Conservation (phyloP, 2,113 vertebrate species). For the Accipiter virgatus region DNA sequence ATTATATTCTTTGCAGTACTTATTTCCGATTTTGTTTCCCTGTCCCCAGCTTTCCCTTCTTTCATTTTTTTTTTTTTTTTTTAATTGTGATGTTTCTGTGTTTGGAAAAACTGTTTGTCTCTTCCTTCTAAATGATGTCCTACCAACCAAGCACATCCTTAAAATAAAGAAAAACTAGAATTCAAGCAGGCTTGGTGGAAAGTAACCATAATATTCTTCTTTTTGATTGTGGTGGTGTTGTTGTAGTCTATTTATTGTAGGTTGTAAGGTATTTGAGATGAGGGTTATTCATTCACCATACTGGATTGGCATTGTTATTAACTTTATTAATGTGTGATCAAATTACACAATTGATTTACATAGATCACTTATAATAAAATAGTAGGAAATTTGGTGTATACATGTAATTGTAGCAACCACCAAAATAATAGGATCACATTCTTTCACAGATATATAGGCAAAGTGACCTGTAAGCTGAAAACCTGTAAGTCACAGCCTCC, state of each 20-base stretch:
- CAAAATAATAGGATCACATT: not conserved
- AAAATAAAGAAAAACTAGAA: not conserved
- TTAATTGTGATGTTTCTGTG: not conserved
- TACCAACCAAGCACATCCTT: not conserved
- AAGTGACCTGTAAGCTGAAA: not conserved
- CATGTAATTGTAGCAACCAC: fast-evolving
- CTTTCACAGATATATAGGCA: not conserved
- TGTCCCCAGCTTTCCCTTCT: not conserved
- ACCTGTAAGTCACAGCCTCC: not conserved
- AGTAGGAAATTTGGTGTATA: not conserved
- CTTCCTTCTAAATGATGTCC: not conserved
- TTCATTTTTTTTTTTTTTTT: not conserved
- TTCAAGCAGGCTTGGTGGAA: not conserved
- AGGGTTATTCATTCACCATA: not conserved
- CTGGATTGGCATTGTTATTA: not conserved
- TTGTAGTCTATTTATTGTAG: not conserved
- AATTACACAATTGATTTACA: not conserved
- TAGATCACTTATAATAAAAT: not conserved
- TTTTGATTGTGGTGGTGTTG: not conserved
- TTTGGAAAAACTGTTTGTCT: not conserved
- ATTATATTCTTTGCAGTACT: not conserved
- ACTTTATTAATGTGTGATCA: not conserved
- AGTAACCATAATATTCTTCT: not conserved
- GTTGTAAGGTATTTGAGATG: not conserved
- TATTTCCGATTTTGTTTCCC: not conserved